A percentile compares a stretch with the other conserved stretches of the same genome.
These are phyloP conservation scores for Drosophila macrospina DNA, from an alignment of 2,888 invertebrate species.

Conservation along the genomic window DNA sequence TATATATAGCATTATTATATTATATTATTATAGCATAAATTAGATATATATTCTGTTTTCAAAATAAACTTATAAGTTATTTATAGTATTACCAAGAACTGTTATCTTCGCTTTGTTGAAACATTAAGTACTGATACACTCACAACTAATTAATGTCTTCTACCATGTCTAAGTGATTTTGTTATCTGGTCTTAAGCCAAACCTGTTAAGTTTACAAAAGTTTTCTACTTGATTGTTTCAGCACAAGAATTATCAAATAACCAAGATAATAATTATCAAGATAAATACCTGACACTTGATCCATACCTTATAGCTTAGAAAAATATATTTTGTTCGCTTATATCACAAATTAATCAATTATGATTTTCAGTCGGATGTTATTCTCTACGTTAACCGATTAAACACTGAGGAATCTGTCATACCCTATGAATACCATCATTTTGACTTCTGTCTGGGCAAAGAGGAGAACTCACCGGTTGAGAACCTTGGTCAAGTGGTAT, in stretches of 20 bases:
- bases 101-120: not conserved
- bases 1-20: too few relatives aligned
- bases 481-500: slow-evolving; percentile 99
- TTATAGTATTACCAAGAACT: not conserved
- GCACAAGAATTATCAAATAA: not conserved
- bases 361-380: slow-evolving; percentile 91
- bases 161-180: not conserved
- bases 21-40: not conserved
- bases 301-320: not conserved
- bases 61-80: too few relatives aligned
- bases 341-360: not conserved
- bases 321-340: not conserved
- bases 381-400: slow-evolving; percentile 96
- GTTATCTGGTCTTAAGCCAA: not conserved
- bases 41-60: too few relatives aligned
- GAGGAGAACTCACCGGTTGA: slow-evolving; percentile 95
- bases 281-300: not conserved
- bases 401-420: slow-evolving; percentile 99
- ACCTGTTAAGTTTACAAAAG: not conserved
- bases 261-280: not conserved
- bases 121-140: not conserved
- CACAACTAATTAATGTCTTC: not conserved
- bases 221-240: not conserved
- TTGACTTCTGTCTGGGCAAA: slow-evolving; percentile 95
- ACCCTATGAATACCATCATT: slow-evolving; percentile 99